Evolutionary conservation across 2,113 vertebrate genomes (phyloP), one percentile per base, ranked within the genome.

Genomic region (Ageneiosus marmoratus): DNA sequence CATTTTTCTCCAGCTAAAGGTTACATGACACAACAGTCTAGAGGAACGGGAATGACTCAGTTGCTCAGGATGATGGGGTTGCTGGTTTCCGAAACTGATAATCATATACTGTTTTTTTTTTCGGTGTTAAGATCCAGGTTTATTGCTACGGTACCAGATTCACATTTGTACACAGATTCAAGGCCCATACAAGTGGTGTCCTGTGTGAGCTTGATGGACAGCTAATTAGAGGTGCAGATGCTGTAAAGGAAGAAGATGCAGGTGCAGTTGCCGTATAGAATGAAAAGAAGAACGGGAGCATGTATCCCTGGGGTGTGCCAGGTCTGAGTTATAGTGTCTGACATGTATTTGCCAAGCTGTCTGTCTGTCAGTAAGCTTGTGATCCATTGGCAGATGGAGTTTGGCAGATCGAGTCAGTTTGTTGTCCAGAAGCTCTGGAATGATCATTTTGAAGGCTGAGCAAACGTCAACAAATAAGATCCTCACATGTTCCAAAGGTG

Each of bases 181-280:
- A 46, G 41, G 67, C 22, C 22, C 10, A 10, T 2, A 70, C n/a
- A 10, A 13, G 22, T 5, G 20, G 11, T 24, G 67, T 24, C 67
- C n/a, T 48, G 13, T 48, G n/a, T 2, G 3, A 6, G 27, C 10
- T 34, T 76, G 73, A 76, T 34, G 20, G 50, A 53, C 20, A 29
- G 18, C 73, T 76, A 50, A 37, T 76, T 76, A 53, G 22, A 76
- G 29, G 50, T 76, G 48, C 18, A 34, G 73, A 75, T 53, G 73
- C 24, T 67, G 56, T 27, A 60, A 37, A 41, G 18, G 63, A 16
- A 67, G 48, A 50, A 50, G 48, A 50, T 12, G 12, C 48, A 50
- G 37, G 37, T 41, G 37, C 5, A 41, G 37, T 60, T 63, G 67
- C 67, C n/a, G 67, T 12, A 70, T 27, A 16, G 24, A 41, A 1